Evolutionary conservation across 1,140 invertebrate genomes (phyloP), one percentile per base, ranked within the genome.

Genomic region (Littorina saxatilis): DNA sequence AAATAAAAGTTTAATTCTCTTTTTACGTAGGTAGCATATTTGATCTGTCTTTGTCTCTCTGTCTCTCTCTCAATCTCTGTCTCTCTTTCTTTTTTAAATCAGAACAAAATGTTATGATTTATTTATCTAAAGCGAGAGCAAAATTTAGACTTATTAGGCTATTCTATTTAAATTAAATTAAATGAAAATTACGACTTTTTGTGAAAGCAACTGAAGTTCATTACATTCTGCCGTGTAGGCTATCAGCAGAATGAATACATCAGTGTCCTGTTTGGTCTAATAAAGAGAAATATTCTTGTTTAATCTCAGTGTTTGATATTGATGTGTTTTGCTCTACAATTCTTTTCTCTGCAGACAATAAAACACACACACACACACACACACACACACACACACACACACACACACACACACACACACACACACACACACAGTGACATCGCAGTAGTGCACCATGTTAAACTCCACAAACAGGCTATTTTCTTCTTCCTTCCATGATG

Each of bases 31-130:
- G n/a, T n/a, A n/a, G n/a, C n/a, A n/a, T n/a, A n/a, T n/a, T n/a
- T n/a, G n/a, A n/a, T n/a, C n/a, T n/a, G n/a, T n/a, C 50, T 50
- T 43, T 77, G 40, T 82, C 74, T 82, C 43, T 81, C n/a, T 63
- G 52, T 66, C 39, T 70, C 37, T 52, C 52, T 66, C 40, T 75
- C n/a, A 50, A 23, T 75, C 61, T 76, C 27, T 74, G 0, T 47
- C 11, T 82, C 75, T 37, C 27, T 80, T 77, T 61, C 43, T 82
- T 50, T 61, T 47, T 47, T 43, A n/a, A n/a, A n/a, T n/a, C n/a
- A n/a, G n/a, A n/a, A n/a, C n/a, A n/a, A n/a, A n/a, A n/a, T n/a
- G n/a, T n/a, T n/a, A n/a, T n/a, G n/a, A n/a, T n/a, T n/a, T n/a
- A n/a, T n/a, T n/a, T n/a, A n/a, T n/a, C n/a, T n/a, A n/a, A n/a